Evolutionary conservation across 2,113 vertebrate genomes (phyloP), one percentile per base, ranked within the genome.

Genomic region (Eudyptes chrysolophus): DNA sequence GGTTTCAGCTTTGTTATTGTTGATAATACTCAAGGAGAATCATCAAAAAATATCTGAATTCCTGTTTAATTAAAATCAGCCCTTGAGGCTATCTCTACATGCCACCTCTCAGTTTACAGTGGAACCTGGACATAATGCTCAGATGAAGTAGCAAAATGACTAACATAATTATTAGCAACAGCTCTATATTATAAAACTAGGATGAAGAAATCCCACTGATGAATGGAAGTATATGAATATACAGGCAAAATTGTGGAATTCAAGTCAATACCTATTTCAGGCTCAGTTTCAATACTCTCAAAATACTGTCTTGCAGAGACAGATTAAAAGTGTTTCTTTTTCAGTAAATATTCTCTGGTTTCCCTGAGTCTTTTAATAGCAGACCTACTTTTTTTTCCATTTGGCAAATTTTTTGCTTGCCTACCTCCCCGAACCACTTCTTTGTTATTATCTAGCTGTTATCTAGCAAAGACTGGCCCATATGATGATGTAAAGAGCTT

Each of bases 1-100:
- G 84, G 84, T 92, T 95, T 96, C 81, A 94, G 29, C 40, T 79
- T 84, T 92, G 57, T 71, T 92, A 34, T 34, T 94, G 57, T 65
- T 89, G 65, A 80, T 89, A 36, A 68, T 71, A 49, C 65, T 69
- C 4, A 34, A 75, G 81, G 32, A 75, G n/a, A 94, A 76, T 74
- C 1, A 84, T 42, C 42, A 89, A 88, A 80, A 76, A 70, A 52
- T 3, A 29, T 26, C 66, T 69, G 38, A 79, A 91, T 94, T 89
- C 40, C 46, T 76, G 6, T 40, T 91, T 91, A 93, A 95, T 82
- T 93, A 65, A 84, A 66, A 76, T 19, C 89, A 92, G 52, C 13
- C 60, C 7, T 27, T 76, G 74, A 79, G 17, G 29, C 4, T 76
- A 34, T 69, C 51, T 84, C 52, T 89, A 48, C 17, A 6, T 29